Base-by-base conservation (phyloP, 2,113 vertebrate species). In the Desmodus rotundus region DNA sequence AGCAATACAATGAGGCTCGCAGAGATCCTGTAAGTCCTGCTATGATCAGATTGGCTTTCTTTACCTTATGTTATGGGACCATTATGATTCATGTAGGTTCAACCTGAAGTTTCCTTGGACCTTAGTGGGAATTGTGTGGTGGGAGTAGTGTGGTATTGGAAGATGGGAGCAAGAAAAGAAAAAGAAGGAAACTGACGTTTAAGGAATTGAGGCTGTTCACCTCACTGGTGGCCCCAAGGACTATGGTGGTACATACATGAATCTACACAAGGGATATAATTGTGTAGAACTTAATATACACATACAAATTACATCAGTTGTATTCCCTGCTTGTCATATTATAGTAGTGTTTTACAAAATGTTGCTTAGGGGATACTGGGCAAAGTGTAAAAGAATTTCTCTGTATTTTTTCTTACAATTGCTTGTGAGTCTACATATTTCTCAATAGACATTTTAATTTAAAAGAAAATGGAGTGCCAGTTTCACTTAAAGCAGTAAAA, bases 21-120 rank as follows among this genome's bases (percentile, higher is more conserved):
- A 98, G 95, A 96, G 99, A 99, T 91, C 82, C 17, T 41, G 99
- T 99, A 96, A 99, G 99, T 98, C 41, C 76, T 96, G 5, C 10
- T 54, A 33, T 76, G 10, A 63, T 65, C 26, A 45, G 0, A 1
- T n/a, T 54, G 17, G 12, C n/a, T 82, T 95, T 10, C 28, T 72
- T 77, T 90, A 58, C 41, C 11, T 78, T 7, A 15, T 19, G 4
- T 15, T 31, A 54, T 86, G 22, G 36, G 33, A 11, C 19, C 14
- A 9, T 61, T 50, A 6, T 26, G 74, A 68, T 19, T 0, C 3
- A 3, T 2, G 20, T 17, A 54, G 2, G 2, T 56, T 94, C 24
- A 31, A 10, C 17, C 10, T 22, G 28, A 84, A n/a, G 28, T 70
- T 67, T 84, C 54, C 77, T 83, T 67, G 3, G 26, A 41, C 65